Percentiles rank a stretch among this genome's conserved stretches.
Evolutionary conservation across 2,888 invertebrate species (phyloP).

Genomic region (Priocnemis perturbator): DNA sequence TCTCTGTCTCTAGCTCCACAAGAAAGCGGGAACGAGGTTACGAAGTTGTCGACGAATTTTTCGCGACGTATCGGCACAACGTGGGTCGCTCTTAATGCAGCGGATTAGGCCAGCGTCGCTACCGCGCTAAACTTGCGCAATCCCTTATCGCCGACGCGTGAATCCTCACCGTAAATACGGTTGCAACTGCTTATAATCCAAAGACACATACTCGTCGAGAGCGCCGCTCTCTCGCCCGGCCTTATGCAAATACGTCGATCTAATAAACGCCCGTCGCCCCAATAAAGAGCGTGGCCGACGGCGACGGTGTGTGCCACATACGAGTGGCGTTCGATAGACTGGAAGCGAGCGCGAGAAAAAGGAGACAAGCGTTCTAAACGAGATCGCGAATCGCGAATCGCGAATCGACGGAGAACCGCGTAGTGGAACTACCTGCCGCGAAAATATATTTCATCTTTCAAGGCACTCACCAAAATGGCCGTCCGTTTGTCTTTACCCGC

Average conservation of each 20-base stretch:
- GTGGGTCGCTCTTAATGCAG: constrained; percentile 48
- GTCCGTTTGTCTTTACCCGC: no score
- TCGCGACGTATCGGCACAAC: constrained; percentile 27
- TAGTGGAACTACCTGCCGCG: no score
- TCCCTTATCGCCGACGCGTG: constrained; percentile 58
- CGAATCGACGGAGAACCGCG: no score
- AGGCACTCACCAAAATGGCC: no score
- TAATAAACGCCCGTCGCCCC: constrained; percentile 4
- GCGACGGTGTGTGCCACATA: not conserved
- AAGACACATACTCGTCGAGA: constrained; percentile 55
- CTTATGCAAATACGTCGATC: constrained; percentile 12
- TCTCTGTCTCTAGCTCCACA: no score
- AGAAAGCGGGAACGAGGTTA: not conserved
- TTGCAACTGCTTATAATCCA: constrained; percentile 66
- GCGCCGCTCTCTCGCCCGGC: constrained; percentile 20
- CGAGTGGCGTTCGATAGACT: no score
- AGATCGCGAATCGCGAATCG: no score
- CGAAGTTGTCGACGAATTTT: not conserved
- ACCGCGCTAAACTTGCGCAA: constrained; percentile 62
- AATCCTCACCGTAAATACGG: constrained; percentile 63
- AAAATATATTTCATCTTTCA: no score
- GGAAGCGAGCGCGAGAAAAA: no score
- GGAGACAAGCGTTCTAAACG: no score
- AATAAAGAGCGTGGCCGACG: constrained; percentile 1
- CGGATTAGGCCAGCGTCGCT: constrained; percentile 57